Percentiles rank a stretch among this genome's conserved stretches.
phyloP scores from a whole-genome alignment of 1,140 invertebrate genomes.

The Lethocerus indicus region DNA sequence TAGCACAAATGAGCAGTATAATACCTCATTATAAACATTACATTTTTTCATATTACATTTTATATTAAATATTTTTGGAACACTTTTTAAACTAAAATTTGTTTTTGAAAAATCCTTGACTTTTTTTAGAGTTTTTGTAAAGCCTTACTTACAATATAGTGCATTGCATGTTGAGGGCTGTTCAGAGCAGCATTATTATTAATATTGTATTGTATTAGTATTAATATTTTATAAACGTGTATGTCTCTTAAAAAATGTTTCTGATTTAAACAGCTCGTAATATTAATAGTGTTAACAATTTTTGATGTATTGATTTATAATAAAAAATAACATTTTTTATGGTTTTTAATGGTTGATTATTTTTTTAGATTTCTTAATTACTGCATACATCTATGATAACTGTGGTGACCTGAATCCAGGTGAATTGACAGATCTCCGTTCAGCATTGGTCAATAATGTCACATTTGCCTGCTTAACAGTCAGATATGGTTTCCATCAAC shows the following conservation, averaged over 20 bases:
- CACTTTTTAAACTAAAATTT: no score
- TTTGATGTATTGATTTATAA: neutral
- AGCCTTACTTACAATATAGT: no score
- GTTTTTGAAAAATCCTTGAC: no score
- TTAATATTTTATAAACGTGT: neutral
- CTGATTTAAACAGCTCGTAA: neutral
- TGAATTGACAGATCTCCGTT: slow-evolving; percentile 76
- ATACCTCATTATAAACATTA: no score
- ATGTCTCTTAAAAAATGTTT: neutral
- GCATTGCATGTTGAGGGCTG: no score
- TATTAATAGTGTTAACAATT: neutral
- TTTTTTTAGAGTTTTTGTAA: no score
- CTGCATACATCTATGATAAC: slow-evolving; percentile 68
- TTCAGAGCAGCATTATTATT: no score
- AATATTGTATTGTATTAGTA: neutral
- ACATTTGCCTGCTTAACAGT: slow-evolving; percentile 82
- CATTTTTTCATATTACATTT: no score
- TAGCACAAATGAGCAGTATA: no score
- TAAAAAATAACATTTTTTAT: neutral
- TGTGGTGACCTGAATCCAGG: slow-evolving; percentile 52
- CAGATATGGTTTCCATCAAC: slow-evolving; percentile 62
- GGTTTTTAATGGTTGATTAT: neutral
- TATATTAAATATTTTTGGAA: no score
- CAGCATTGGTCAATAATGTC: slow-evolving; percentile 88
- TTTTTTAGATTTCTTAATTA: slow-evolving; percentile 69